A percentile compares a stretch with the other conserved stretches of the same genome.
Evolutionary conservation across 2,113 vertebrate species (phyloP).

Genomic region (Lepus europaeus): DNA sequence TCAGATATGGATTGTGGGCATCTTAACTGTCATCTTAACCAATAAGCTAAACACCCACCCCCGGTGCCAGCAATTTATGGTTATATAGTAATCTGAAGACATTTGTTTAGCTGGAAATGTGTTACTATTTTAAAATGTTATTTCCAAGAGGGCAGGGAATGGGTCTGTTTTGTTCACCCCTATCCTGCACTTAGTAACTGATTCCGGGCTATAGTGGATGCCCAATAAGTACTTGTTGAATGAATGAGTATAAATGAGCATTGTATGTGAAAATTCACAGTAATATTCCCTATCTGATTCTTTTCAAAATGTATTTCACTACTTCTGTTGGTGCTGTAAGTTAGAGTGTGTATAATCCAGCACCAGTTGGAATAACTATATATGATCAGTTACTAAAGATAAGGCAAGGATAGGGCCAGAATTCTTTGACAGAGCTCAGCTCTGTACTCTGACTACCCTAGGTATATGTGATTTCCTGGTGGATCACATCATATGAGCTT

Average conservation of each 20-base stretch:
- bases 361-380: background rate
- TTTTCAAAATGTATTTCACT: background rate
- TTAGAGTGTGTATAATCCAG: background rate
- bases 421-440: background rate
- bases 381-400: background rate
- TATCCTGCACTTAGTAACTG: background rate
- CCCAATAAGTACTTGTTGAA: too few relatives aligned
- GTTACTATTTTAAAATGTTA: slow-evolving; percentile 25
- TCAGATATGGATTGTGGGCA: too few relatives aligned
- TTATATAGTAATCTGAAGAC: background rate
- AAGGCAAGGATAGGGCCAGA: background rate
- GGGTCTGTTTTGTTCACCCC: background rate
- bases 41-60: too few relatives aligned
- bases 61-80: background rate
- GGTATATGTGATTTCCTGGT: background rate
- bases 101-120: background rate
- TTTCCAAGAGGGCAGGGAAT: background rate
- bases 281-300: background rate
- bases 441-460: background rate
- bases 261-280: background rate
- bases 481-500: background rate
- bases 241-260: background rate
- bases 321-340: background rate
- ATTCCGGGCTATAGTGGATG: background rate
- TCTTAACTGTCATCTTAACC: too few relatives aligned